phyloP scores from a whole-genome alignment of 1,140 invertebrate species.

The Brachionus paranguensis region DNA sequence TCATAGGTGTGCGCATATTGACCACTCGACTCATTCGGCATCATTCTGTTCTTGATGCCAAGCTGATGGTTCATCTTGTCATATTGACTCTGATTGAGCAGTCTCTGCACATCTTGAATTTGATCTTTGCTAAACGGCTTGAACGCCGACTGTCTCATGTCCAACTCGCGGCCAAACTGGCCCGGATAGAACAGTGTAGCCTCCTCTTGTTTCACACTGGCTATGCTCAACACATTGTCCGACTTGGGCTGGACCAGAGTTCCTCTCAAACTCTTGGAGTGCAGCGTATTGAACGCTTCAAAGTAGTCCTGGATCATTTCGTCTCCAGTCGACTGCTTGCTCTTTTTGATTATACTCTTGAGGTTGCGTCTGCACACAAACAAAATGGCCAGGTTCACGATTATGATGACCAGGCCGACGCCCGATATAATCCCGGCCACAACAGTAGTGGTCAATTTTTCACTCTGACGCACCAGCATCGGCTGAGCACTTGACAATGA shows the following conservation, averaged over 20 bases:
- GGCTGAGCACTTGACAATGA: not conserved
- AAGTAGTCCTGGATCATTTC: constrained; percentile 38
- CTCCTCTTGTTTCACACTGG: not conserved
- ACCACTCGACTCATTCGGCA: not conserved
- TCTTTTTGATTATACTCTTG: constrained; percentile 10
- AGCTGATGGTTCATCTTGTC: constrained; percentile 37
- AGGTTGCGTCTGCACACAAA: constrained; percentile 17
- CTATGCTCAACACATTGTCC: not conserved
- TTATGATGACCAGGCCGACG: not conserved
- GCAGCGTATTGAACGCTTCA: constrained; percentile 8
- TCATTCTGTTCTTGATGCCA: not conserved
- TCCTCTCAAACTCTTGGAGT: not conserved
- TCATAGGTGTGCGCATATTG: constrained; percentile 39
- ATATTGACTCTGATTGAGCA: constrained; percentile 18
- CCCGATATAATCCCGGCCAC: not conserved
- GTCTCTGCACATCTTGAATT: constrained; percentile 10
- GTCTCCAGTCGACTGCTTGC: not conserved
- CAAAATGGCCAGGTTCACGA: constrained; percentile 3
- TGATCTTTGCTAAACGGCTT: constrained; percentile 29
- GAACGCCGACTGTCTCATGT: constrained; percentile 25
- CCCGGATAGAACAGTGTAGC: not conserved
- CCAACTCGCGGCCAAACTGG: not conserved
- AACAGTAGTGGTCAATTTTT: constrained; percentile 1
- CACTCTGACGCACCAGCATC: not conserved
- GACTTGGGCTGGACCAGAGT: not conserved